phyloP scores from a whole-genome alignment of 1,140 invertebrate genomes.

The Drosophila albomicans region DNA sequence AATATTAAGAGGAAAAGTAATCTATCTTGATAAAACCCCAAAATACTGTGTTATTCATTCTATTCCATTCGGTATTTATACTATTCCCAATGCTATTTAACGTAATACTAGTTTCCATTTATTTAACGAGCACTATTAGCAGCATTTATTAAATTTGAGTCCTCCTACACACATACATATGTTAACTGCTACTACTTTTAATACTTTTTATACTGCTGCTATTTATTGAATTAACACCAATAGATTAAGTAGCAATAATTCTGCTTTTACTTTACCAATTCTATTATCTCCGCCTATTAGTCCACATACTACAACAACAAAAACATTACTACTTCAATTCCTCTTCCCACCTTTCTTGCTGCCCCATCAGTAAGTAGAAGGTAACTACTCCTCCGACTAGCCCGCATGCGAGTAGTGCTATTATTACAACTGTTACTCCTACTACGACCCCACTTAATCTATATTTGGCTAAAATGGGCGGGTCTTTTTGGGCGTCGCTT shows the following conservation, averaged over 20 bases:
- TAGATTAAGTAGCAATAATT: neutral
- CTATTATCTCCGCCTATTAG: neutral
- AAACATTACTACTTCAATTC: neutral
- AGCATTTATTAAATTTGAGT: too few relatives aligned
- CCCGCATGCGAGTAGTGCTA: neutral
- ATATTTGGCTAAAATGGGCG: constrained; percentile 16
- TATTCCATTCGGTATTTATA: too few relatives aligned
- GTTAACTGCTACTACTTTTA: neutral
- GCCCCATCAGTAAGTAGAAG: too few relatives aligned
- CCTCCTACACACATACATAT: neutral
- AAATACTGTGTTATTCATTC: too few relatives aligned
- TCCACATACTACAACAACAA: neutral
- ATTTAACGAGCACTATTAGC: too few relatives aligned
- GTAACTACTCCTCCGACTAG: neutral
- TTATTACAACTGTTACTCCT: neutral
- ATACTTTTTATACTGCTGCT: neutral
- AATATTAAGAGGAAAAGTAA: too few relatives aligned
- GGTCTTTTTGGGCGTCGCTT: neutral
- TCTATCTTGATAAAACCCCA: too few relatives aligned
- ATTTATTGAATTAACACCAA: neutral
- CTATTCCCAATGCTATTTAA: too few relatives aligned
- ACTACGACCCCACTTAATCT: neutral
- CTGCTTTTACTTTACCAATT: neutral
- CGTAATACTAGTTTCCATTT: too few relatives aligned
- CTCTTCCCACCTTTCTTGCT: neutral